Percentiles rank a stretch among this genome's conserved stretches.
phyloP scores from a whole-genome alignment of 2,113 vertebrate species.

The Leptobrachium leishanense region DNA sequence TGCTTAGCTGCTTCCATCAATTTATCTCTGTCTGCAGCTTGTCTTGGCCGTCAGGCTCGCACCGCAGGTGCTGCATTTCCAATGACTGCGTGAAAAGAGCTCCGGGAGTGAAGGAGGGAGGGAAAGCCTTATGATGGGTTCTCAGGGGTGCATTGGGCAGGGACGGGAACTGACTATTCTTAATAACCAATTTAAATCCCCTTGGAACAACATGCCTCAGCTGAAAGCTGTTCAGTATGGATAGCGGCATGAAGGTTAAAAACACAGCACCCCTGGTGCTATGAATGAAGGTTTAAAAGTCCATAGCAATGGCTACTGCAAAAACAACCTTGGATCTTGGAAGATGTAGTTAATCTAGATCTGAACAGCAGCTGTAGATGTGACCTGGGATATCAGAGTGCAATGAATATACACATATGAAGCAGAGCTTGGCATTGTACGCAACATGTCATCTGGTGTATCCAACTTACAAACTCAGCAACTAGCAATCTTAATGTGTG shows the following conservation, averaged over 20 bases:
- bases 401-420: too few species aligned
- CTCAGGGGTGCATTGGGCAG: neutral
- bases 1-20: slow-evolving; percentile 41
- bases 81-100: slow-evolving; percentile 6
- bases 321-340: too few species aligned
- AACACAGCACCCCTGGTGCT: neutral
- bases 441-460: too few species aligned
- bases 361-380: too few species aligned
- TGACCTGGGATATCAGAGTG: too few species aligned
- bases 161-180: neutral
- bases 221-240: neutral
- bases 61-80: slow-evolving; percentile 35
- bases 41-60: slow-evolving; percentile 26
- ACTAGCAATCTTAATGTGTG: too few species aligned
- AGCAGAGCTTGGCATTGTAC: too few species aligned
- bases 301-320: too few species aligned
- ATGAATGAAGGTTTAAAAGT: too few species aligned
- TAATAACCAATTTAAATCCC: neutral
- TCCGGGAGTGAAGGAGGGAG: neutral
- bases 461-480: too few species aligned
- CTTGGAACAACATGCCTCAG: neutral
- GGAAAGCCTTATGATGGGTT: neutral
- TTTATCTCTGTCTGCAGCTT: slow-evolving; percentile 41
- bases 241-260: neutral
- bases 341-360: too few species aligned